Percentiles rank a stretch among this genome's conserved stretches.
Conservation (phyloP, 2,113 vertebrate species). For the Fulica atra region DNA sequence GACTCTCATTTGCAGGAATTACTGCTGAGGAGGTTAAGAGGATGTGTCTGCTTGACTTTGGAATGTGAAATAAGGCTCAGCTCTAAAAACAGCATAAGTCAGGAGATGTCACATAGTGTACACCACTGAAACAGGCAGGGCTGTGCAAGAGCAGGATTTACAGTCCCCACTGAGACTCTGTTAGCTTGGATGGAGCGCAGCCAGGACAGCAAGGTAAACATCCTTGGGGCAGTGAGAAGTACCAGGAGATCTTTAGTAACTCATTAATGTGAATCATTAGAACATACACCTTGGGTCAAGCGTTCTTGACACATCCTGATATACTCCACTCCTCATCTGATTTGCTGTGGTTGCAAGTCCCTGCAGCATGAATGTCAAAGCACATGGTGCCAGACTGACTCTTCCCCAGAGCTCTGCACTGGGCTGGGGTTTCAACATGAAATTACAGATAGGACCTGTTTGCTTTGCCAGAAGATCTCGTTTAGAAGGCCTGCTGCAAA, state of each 20-base stretch:
- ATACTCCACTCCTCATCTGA: not conserved
- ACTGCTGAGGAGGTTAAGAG: slow-evolving; percentile 36
- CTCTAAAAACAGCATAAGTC: slow-evolving; percentile 12
- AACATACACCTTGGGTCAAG: not conserved
- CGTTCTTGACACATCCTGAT: not conserved
- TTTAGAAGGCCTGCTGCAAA: not conserved
- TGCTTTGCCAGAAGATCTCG: not conserved
- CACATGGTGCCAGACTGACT: not conserved
- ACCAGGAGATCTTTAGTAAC: not conserved
- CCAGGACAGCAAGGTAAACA: not conserved
- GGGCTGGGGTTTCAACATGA: not conserved
- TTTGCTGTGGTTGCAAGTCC: not conserved
- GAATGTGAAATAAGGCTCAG: slow-evolving; percentile 27
- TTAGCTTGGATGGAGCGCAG: not conserved
- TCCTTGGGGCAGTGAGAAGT: not conserved
- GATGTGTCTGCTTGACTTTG: slow-evolving; percentile 30
- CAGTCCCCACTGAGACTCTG: not conserved
- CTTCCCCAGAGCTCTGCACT: not conserved
- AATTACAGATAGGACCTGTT: not conserved
- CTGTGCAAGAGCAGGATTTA: slow-evolving; percentile 2
- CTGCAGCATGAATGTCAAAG: not conserved
- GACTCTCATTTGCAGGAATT: slow-evolving; percentile 63
- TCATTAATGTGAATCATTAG: not conserved
- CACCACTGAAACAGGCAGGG: not conserved
- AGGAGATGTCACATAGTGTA: slow-evolving; percentile 10